These are phyloP conservation scores for Todus mexicanus DNA, from an alignment of 2,797 vertebrate species.

Conservation along the genomic window DNA sequence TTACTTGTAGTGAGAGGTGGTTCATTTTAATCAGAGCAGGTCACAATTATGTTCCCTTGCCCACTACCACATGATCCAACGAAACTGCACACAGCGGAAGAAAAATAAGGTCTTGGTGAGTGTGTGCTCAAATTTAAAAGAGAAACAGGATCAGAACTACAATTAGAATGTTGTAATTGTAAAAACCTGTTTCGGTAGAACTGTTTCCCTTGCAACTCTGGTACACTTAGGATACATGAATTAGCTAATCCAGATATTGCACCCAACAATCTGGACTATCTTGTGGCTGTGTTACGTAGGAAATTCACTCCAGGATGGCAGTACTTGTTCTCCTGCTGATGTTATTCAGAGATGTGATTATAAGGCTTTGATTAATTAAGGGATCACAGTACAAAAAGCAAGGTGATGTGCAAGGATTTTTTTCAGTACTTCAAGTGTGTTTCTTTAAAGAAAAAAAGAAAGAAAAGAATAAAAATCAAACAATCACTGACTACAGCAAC, in stretches of 20 bases:
- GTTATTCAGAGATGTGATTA: neutral
- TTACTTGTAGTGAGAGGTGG: neutral
- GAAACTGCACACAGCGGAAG: neutral
- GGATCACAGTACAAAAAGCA: neutral
- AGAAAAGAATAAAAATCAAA: neutral
- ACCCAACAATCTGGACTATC: neutral
- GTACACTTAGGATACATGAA: neutral
- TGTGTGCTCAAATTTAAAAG: neutral
- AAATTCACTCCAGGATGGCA: neutral
- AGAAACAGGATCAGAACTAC: neutral
- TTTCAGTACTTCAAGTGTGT: neutral
- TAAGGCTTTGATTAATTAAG: neutral
- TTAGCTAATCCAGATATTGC: neutral
- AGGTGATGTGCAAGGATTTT: neutral
- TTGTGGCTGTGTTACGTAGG: neutral
- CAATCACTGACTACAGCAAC: constrained; percentile 17
- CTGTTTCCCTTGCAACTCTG: neutral
- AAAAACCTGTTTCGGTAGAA: neutral
- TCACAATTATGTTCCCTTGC: neutral
- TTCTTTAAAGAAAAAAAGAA: neutral
- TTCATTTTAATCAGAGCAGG: neutral
- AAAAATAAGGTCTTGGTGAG: neutral
- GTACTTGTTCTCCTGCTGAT: neutral
- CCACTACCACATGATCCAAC: neutral
- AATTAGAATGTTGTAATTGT: neutral